Base-by-base conservation (phyloP, 1,140 invertebrate genomes). In the Elymnias hypermnestra region DNA sequence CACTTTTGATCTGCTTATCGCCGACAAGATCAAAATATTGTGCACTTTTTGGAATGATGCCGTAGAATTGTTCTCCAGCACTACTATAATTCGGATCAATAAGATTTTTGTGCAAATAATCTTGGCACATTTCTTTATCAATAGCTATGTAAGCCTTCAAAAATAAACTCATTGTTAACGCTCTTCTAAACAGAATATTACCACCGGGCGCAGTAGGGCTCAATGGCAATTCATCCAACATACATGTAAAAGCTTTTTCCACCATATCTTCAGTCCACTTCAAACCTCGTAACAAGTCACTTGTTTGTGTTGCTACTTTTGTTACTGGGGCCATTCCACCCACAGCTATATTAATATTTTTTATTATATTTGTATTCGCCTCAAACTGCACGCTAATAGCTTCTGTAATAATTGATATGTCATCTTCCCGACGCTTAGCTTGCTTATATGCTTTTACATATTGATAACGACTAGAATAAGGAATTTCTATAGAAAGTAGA, bases 381-480 rank as follows among this genome's bases (percentile, higher is more conserved):
- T 91, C 67, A 40, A 94, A 93, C 19, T 82, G 75, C 1, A 94
- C 90, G 66, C 92, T 92, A 26, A 97, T 82, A 2, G 94, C 94
- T 29, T 93, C 91, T 69, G 97, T 98, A 0, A 98, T 96, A 55
- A 98, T 97, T n/a, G 97, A 94, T 63, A 98, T 98, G 74, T 99
- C 97, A 79, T 98, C 97, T 67, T 98, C 97, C 63, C 95, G 84
- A 29, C 97, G 88, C 64, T 94, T 94, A 0, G 97, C 93, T 89
- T 98, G 97, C 77, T 98, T 99, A 69, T 93, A 97, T 7, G 94
- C 95, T 52, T 91, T 88, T 60, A 98, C 92, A 73, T 94, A 93
- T 83, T 98, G 94, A 77, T 93, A 90, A 87, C 90, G 65, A 1
- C 67, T 72, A 8, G 89, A 87, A 57, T 85, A 91, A 49, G 89